phyloP scores from a whole-genome alignment of 2,113 vertebrate genomes.

The Cyanistes caeruleus region DNA sequence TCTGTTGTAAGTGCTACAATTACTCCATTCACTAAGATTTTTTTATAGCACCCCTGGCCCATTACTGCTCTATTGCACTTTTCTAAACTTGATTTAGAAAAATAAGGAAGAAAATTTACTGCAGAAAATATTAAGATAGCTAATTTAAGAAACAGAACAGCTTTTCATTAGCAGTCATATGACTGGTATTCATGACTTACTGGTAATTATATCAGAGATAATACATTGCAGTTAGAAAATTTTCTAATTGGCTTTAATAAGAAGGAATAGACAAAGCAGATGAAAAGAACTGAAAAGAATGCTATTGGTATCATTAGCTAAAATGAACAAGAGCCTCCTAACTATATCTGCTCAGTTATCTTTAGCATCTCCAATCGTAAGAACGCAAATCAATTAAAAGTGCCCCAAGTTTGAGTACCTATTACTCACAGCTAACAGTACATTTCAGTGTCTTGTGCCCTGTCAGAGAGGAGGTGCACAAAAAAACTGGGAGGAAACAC shows the following conservation, averaged over 20 bases:
- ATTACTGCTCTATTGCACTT: conserved; percentile 5
- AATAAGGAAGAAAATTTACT: conserved; percentile 31
- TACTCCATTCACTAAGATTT: neutral
- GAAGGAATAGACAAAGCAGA: conserved; percentile 13
- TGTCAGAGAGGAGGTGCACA: neutral
- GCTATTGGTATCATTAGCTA: neutral
- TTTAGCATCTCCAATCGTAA: neutral
- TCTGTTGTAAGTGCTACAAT: conserved; percentile 19
- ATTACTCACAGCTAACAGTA: neutral
- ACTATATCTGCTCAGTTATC: neutral
- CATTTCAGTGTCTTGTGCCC: neutral
- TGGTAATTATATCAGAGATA: conserved; percentile 56
- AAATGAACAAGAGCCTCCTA: neutral
- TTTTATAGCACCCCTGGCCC: conserved; percentile 21
- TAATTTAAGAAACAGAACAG: conserved; percentile 52
- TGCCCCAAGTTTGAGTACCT: neutral
- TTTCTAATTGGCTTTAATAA: conserved; percentile 41
- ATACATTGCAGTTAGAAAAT: conserved; percentile 12
- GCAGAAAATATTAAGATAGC: conserved; percentile 36
- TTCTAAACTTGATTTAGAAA: conserved; percentile 26
- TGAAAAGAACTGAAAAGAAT: conserved; percentile 23
- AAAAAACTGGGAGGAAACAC: neutral
- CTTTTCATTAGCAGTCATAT: conserved; percentile 46
- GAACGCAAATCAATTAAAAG: neutral
- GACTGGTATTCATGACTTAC: conserved; percentile 30